These are phyloP conservation scores for Microlaimidae sp. DNA, from an alignment of 2,888 invertebrate species.

Conservation along the genomic window DNA sequence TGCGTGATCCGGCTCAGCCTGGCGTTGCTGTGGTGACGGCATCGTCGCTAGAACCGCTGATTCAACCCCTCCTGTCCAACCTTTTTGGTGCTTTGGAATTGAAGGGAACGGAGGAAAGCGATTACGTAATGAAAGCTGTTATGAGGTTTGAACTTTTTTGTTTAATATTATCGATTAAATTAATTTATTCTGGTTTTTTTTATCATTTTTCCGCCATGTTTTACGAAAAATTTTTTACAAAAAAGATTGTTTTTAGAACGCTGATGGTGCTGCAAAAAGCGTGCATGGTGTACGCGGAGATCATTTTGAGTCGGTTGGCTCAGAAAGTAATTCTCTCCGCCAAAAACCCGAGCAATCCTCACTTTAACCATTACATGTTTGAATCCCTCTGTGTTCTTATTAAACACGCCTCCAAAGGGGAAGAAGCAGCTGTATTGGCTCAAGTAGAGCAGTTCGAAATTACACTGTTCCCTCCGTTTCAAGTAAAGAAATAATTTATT, in stretches of 20 bases:
- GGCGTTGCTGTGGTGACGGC: background rate
- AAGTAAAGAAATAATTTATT: no score
- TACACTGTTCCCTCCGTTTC: conserved; percentile 73
- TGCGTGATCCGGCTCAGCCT: conserved; percentile 42
- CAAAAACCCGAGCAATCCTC: conserved; percentile 77
- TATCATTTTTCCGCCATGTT: no score
- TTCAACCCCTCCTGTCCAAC: conserved; percentile 35
- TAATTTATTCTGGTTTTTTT: no score
- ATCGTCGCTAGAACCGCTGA: background rate
- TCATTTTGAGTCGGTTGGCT: background rate
- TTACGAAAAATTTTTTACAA: no score
- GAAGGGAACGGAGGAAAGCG: conserved; percentile 69
- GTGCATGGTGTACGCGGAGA: background rate
- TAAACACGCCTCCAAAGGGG: conserved; percentile 19
- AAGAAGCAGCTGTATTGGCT: no score
- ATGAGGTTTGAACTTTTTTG: no score
- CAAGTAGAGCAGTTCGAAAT: background rate
- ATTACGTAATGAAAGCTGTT: conserved; percentile 84
- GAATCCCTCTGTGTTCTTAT: conserved; percentile 66
- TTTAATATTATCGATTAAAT: no score
- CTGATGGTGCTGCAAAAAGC: background rate
- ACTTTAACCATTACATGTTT: conserved; percentile 95
- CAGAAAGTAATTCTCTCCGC: conserved; percentile 16
- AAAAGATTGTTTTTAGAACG: no score
- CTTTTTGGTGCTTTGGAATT: conserved; percentile 56